Evolutionary conservation across 2,888 invertebrate genomes (phyloP), one percentile per base, ranked within the genome.

Genomic region (Aphodius granarius): DNA sequence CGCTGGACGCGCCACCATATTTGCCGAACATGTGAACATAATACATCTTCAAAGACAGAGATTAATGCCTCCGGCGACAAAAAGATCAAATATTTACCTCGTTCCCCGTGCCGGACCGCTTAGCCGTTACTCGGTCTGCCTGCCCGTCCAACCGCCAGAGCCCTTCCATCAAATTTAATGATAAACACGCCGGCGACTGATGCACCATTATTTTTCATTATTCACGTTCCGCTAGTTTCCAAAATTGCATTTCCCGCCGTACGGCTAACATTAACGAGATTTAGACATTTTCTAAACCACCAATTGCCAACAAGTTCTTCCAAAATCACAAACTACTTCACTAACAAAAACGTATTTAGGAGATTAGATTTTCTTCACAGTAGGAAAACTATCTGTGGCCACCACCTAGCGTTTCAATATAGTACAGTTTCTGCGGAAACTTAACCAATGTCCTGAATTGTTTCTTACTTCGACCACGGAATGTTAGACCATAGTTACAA

Each of bases 121-220:
- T 80, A 79, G 77, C 78, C 75, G 23, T 13, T 13, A 13, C 6
- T 0, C 43, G 3, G 9, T 13, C 43, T 43, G 43, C 43, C 4
- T 3, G 43, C 43, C 43, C 43, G 43, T 13, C 43, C n/a, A n/a
- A n/a, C n/a, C n/a, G 68, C 65, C 79, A 81, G 80, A 81, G 81
- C 81, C 68, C 83, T 85, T 85, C 85, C 85, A 85, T 86, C 85
- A 86, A 85, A 85, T 86, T 86, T 86, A 86, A 86, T 85, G 86
- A 86, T 84, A 84, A 84, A 85, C 84, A 84, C 82, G 82, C 82
- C 82, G 82, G 82, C 82, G 83, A 83, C 84, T 86, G 86, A 86
- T 86, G 85, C 85, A 82, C 85, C 86, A 86, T 86, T 86, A 86
- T 86, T 86, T 86, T 86, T 86, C 86, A 85, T 86, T 86, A 86